Evolutionary conservation across 2,888 invertebrate genomes (phyloP).

Genomic region (Reticulitermes lucifugus): DNA sequence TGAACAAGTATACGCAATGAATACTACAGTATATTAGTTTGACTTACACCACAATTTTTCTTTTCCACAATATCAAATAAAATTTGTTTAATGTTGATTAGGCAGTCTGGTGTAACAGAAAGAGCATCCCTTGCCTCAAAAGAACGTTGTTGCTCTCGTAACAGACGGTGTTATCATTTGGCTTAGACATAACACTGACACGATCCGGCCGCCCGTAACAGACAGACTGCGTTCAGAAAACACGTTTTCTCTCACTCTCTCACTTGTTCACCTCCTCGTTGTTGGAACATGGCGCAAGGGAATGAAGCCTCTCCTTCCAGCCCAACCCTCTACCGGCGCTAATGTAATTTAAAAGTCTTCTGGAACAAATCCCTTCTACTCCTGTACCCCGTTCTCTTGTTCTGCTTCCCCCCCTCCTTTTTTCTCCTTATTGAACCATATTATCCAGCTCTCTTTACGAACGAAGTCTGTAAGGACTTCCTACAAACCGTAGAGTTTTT

Average conservation of each 20-base stretch:
- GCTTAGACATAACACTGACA: constrained; percentile 49
- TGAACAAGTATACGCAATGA: too few species aligned
- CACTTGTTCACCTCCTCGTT: background rate
- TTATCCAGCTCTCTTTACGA: constrained; percentile 8
- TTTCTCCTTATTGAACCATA: constrained; percentile 19
- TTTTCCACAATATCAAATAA: too few species aligned
- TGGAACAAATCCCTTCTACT: constrained; percentile 50
- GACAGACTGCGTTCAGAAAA: constrained; percentile 31
- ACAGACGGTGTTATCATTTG: constrained; percentile 42
- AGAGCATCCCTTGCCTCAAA: background rate
- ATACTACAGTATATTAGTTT: too few species aligned
- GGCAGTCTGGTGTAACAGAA: background rate
- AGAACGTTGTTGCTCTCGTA: constrained; percentile 6
- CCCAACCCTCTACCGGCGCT: constrained; percentile 43
- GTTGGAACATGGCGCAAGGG: constrained; percentile 14
- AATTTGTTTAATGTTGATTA: background rate
- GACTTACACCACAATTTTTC: too few species aligned
- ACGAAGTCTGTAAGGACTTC: constrained; percentile 34
- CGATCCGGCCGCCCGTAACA: constrained; percentile 25
- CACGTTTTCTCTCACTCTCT: constrained; percentile 33
- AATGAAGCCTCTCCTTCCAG: constrained; percentile 2
- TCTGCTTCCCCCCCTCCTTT: constrained; percentile 13
- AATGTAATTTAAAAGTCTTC: constrained; percentile 52
- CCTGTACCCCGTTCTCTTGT: background rate
- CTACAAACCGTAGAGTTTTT: constrained; percentile 30